These are phyloP conservation scores for Prochilodus magdalenae DNA, from an alignment of 2,113 vertebrate species.

Conservation along the genomic window DNA sequence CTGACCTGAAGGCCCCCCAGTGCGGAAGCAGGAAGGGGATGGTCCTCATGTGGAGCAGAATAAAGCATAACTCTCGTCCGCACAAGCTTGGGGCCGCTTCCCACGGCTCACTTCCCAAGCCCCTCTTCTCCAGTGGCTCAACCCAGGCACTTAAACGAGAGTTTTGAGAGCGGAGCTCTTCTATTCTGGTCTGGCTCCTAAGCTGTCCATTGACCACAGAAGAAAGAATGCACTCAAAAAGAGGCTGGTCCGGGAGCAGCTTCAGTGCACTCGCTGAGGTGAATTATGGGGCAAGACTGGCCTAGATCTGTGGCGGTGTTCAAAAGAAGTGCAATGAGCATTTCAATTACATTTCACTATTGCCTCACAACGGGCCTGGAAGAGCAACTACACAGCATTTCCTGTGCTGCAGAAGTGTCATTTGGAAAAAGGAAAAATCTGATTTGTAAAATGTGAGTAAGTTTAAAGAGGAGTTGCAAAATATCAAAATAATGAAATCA, in stretches of 20 bases:
- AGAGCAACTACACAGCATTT: not conserved
- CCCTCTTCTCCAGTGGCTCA: conserved; percentile 10
- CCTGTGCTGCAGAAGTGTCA: not conserved
- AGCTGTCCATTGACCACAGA: conserved; percentile 32
- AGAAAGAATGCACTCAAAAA: not conserved
- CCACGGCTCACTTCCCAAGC: conserved; percentile 44
- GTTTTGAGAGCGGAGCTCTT: conserved; percentile 29
- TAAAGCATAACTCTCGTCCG: conserved; percentile 24
- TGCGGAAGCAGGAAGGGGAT: conserved; percentile 39
- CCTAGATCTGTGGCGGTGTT: conserved; percentile 14
- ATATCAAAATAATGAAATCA: no score
- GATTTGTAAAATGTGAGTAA: no score
- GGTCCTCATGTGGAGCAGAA: conserved; percentile 30
- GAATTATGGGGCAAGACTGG: conserved; percentile 28
- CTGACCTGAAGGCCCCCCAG: conserved; percentile 18
- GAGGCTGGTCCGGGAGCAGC: not conserved
- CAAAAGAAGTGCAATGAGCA: conserved; percentile 5
- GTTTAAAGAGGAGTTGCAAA: no score
- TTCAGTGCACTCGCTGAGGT: not conserved
- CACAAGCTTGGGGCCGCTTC: conserved; percentile 36
- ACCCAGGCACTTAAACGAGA: no score
- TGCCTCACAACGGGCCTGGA: conserved; percentile 1
- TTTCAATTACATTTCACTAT: conserved; percentile 1
- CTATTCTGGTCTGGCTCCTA: conserved; percentile 36
- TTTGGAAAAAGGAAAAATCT: no score